Percentiles rank a stretch among this genome's conserved stretches.
phyloP scores from a whole-genome alignment of 2,888 invertebrate species.

The Aspidiotus destructor region DNA sequence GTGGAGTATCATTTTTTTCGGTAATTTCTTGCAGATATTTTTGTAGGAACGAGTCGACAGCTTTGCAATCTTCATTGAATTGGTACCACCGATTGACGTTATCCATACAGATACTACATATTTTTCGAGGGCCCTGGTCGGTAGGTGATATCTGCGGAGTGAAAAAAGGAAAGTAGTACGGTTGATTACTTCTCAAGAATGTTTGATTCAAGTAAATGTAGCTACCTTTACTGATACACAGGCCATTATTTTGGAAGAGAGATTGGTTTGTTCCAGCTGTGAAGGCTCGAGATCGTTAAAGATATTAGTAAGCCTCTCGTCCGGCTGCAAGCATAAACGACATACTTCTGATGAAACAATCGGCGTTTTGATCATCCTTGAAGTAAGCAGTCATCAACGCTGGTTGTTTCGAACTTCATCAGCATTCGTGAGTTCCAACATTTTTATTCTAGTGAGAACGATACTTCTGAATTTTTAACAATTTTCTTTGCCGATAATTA shows the following conservation, averaged over 20 bases:
- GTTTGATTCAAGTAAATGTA: not conserved
- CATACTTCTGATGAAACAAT: not conserved
- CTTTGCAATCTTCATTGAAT: slow-evolving; percentile 3
- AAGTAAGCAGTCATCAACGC: no score
- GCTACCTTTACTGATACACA: slow-evolving; percentile 6
- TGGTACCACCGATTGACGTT: slow-evolving; percentile 7
- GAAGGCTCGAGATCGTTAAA: not conserved
- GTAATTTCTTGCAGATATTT: not conserved
- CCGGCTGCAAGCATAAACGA: slow-evolving; percentile 1
- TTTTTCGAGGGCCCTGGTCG: not conserved
- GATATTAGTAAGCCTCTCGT: not conserved
- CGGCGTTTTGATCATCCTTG: no score
- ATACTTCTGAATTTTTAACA: no score
- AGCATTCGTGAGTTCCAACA: no score
- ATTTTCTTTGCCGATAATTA: no score
- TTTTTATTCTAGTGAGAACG: no score
- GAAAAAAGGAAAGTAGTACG: not conserved
- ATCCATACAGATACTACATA: not conserved
- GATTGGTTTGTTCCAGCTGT: not conserved
- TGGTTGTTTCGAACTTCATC: no score
- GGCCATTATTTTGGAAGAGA: slow-evolving; percentile 6
- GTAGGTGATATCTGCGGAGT: not conserved
- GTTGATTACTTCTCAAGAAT: not conserved
- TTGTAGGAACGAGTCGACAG: not conserved
- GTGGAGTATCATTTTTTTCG: no score